Evolutionary conservation across 2,888 invertebrate genomes (phyloP).

Genomic region (Epinotia nisella): DNA sequence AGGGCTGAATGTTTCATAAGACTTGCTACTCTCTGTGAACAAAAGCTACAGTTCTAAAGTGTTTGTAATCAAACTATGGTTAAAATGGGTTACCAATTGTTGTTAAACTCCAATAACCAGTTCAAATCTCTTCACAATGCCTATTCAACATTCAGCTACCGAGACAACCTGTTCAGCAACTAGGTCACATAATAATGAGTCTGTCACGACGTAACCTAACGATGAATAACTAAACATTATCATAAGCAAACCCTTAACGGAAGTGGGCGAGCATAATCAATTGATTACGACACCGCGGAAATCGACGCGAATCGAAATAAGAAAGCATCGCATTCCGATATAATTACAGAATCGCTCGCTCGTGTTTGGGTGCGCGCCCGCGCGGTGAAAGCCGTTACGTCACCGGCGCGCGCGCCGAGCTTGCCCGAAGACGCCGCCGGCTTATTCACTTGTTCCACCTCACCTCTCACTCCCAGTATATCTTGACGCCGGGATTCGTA

Average conservation of each 20-base stretch:
- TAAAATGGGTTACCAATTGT: neutral
- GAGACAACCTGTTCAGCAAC: slow-evolving; percentile 18
- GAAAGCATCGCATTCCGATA: slow-evolving; percentile 78
- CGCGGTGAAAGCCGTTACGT: slow-evolving; percentile 78
- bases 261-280: slow-evolving; percentile 62
- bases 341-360: slow-evolving; percentile 74
- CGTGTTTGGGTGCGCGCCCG: slow-evolving; percentile 53
- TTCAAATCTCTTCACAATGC: neutral
- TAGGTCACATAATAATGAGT: slow-evolving; percentile 39
- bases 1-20: too few relatives aligned
- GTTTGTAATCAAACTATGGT: too few relatives aligned
- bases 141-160: slow-evolving; percentile 1
- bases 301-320: slow-evolving; percentile 73
- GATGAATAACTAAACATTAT: slow-evolving; percentile 36
- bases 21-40: too few relatives aligned
- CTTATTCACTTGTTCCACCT: neutral
- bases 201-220: slow-evolving; percentile 39
- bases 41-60: too few relatives aligned
- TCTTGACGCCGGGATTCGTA: neutral
- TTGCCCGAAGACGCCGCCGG: slow-evolving; percentile 22
- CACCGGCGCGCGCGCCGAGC: slow-evolving; percentile 50
- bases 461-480: neutral
- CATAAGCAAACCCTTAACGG: slow-evolving; percentile 61
- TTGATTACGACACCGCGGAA: slow-evolving; percentile 63
- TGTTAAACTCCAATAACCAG: slow-evolving; percentile 14